phyloP scores from a whole-genome alignment of 2,888 invertebrate genomes.

The Troides oblongomaculatus region DNA sequence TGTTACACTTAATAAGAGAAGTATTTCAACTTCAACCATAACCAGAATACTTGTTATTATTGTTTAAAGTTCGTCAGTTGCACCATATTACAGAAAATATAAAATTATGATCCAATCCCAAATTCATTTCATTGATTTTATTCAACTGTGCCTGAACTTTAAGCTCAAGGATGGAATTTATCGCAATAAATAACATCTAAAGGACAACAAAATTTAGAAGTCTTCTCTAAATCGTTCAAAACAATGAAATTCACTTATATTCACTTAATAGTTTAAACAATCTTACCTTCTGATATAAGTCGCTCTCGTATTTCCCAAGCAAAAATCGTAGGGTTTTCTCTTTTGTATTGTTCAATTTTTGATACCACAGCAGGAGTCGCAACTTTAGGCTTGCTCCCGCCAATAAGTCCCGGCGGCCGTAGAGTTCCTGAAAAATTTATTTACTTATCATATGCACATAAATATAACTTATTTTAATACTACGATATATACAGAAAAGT shows the following conservation, averaged over 20 bases:
- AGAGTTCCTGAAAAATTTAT: conserved; percentile 85
- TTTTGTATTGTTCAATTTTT: conserved; percentile 98
- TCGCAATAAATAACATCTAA: no score
- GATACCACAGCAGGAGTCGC: conserved; percentile 98
- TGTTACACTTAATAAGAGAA: conserved; percentile 43
- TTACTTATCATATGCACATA: neutral
- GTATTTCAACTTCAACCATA: conserved; percentile 40
- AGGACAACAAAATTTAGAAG: no score
- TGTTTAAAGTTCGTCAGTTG: conserved; percentile 1
- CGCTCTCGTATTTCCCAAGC: conserved; percentile 99
- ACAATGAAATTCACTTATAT: neutral
- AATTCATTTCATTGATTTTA: neutral
- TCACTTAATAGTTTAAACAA: neutral
- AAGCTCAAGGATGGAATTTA: no score
- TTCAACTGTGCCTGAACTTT: neutral
- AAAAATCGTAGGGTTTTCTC: conserved; percentile 98
- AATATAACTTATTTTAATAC: neutral
- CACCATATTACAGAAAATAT: neutral
- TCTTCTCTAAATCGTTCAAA: neutral
- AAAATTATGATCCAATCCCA: neutral
- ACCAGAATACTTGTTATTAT: conserved; percentile 37
- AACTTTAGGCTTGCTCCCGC: conserved; percentile 98
- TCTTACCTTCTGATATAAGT: conserved; percentile 95
- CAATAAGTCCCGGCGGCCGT: conserved; percentile 93
- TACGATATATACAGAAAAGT: no score